These are phyloP conservation scores for Oopsacas minuta DNA, from an alignment of 37 sponge, comb jelly and placozoan species.

Conservation along the genomic window DNA sequence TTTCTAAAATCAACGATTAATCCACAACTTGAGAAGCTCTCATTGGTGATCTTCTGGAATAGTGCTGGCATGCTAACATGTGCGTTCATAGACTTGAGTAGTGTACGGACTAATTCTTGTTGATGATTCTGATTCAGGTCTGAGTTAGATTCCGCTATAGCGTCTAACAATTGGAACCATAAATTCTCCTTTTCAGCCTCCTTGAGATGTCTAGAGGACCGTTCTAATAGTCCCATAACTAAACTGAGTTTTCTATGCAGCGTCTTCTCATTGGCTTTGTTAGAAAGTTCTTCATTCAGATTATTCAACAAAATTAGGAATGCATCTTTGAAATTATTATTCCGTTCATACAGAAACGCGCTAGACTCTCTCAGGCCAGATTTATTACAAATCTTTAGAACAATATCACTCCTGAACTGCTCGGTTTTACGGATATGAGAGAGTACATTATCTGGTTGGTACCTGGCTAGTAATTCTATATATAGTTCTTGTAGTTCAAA, in stretches of 20 bases:
- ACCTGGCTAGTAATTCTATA: neutral
- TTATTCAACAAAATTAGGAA: neutral
- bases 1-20: neutral
- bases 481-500: neutral
- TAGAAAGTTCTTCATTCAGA: neutral
- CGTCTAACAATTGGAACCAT: neutral
- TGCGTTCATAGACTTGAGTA: neutral
- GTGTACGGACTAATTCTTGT: neutral
- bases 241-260: neutral
- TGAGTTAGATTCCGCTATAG: neutral
- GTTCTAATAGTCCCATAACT: neutral
- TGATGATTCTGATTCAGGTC: neutral
- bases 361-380: neutral
- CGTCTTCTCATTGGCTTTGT: neutral
- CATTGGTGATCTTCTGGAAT: neutral
- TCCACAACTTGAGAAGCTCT: neutral
- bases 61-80: neutral
- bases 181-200: neutral
- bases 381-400: neutral
- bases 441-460: neutral
- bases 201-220: neutral
- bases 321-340: neutral
- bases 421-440: neutral
- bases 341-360: neutral
- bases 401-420: neutral